These are phyloP conservation scores for Coelopa pilipes DNA, from an alignment of 2,888 invertebrate genomes.

Conservation along the genomic window DNA sequence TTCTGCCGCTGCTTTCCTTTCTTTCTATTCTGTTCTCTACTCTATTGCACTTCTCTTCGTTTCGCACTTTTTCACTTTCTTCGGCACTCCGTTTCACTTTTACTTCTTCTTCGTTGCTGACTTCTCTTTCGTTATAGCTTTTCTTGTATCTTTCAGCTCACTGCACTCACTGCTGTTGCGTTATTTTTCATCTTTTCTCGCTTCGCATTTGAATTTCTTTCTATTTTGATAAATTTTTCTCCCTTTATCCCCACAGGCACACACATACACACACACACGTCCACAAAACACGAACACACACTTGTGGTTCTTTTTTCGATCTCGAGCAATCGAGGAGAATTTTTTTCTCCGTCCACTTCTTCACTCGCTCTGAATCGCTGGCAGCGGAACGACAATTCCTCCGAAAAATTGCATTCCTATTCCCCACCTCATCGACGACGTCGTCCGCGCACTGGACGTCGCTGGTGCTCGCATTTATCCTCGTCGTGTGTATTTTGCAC, in stretches of 20 bases:
- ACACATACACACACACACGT: no score
- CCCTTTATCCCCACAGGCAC: conserved; percentile 5
- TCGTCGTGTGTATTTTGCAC: not conserved
- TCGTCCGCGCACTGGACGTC: no score
- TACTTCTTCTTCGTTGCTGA: conserved; percentile 36
- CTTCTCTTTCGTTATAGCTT: conserved; percentile 39
- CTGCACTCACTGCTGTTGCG: conserved; percentile 40
- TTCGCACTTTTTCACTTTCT: conserved; percentile 14
- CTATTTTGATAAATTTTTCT: conserved; percentile 33
- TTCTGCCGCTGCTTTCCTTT: conserved; percentile 13
- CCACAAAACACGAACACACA: no score
- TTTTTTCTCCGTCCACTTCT: no score
- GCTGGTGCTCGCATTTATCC: no score
- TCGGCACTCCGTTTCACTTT: conserved; percentile 19
- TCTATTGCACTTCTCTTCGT: not conserved
- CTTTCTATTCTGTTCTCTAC: not conserved
- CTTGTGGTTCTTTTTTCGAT: no score
- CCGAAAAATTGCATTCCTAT: no score
- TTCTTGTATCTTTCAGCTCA: conserved; percentile 38
- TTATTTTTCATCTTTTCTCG: conserved; percentile 35
- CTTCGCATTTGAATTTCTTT: conserved; percentile 28
- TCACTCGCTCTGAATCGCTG: no score
- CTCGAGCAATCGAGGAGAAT: no score
- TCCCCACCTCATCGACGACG: no score
- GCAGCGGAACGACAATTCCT: no score